Conservation (phyloP, 2,797 vertebrate genomes). For the Ataeniobius toweri region DNA sequence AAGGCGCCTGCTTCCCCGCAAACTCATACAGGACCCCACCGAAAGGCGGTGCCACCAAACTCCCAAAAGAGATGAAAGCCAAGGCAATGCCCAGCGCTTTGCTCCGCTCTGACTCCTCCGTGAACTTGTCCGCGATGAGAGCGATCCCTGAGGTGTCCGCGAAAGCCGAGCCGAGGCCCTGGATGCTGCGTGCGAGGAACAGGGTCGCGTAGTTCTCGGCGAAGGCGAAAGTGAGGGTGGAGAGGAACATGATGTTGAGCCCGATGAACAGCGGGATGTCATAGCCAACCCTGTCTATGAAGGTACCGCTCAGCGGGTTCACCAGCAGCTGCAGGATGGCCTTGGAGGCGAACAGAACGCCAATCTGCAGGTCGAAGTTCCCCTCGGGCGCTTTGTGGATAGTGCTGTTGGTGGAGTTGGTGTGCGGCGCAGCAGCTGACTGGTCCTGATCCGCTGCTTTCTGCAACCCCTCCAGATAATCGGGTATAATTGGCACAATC, state of each 20-base stretch:
- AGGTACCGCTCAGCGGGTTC: slow-evolving; percentile 93
- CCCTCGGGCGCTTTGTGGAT: slow-evolving; percentile 64
- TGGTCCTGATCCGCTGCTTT: slow-evolving; percentile 65
- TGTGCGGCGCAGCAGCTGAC: slow-evolving; percentile 30
- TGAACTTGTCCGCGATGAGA: slow-evolving; percentile 92
- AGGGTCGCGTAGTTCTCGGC: slow-evolving; percentile 92
- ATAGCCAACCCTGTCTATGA: slow-evolving; percentile 96
- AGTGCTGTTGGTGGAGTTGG: slow-evolving; percentile 77
- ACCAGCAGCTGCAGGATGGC: slow-evolving; percentile 94
- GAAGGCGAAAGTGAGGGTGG: slow-evolving; percentile 91
- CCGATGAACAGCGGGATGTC: slow-evolving; percentile 94
- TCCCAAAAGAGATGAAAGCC: slow-evolving; percentile 98
- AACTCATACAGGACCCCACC: slow-evolving; percentile 92
- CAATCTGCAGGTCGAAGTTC: slow-evolving; percentile 94
- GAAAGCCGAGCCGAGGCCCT: slow-evolving; percentile 96
- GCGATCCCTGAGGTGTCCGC: slow-evolving; percentile 96
- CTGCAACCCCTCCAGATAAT: slow-evolving; percentile 88
- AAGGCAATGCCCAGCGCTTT: slow-evolving; percentile 92
- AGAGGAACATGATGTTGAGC: slow-evolving; percentile 91
- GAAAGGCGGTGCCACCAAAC: slow-evolving; percentile 94
- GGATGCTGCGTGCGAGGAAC: slow-evolving; percentile 93
- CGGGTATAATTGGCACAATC: slow-evolving; percentile 96
- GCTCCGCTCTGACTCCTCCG: slow-evolving; percentile 90
- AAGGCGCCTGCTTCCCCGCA: slow-evolving; percentile 89
- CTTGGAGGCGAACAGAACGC: slow-evolving; percentile 95